Evolutionary conservation across 2,113 vertebrate species (phyloP).

Genomic region (Dipodomys stephensi): DNA sequence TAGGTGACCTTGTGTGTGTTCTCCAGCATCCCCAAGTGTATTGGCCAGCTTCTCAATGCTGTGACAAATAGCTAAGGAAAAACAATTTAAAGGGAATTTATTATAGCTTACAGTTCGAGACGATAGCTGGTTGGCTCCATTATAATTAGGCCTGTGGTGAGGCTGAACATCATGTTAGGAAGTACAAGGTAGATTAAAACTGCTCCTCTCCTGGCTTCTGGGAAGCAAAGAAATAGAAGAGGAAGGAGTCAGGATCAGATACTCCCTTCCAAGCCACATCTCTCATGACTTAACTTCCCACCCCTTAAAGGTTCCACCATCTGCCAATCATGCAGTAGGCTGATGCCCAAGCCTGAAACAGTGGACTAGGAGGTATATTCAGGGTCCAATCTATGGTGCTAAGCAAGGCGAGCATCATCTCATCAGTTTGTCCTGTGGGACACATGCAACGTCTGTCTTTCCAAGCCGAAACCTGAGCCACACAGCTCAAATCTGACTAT

Average conservation of each 20-base stretch:
- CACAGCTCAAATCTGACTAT: not conserved
- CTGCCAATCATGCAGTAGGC: not conserved
- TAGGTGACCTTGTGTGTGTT: not conserved
- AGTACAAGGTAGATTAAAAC: rapidly evolving
- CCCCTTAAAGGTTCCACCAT: not conserved
- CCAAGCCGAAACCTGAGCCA: not conserved
- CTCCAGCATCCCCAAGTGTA: not conserved
- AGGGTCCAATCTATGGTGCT: not conserved
- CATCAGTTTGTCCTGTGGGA: not conserved
- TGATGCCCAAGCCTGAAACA: not conserved
- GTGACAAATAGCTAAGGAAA: not conserved
- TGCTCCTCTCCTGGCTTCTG: too few relatives aligned
- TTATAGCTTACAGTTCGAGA: not conserved
- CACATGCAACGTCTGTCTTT: rapidly evolving
- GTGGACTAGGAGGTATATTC: not conserved
- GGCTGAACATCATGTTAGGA: too few relatives aligned
- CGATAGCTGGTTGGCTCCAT: not conserved
- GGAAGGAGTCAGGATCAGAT: too few relatives aligned
- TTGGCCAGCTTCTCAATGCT: not conserved
- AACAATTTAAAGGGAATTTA: not conserved
- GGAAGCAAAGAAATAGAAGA: not conserved
- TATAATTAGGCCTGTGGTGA: not conserved
- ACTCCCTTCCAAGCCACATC: not conserved
- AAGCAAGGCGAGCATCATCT: not conserved
- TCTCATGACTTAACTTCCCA: not conserved